Evolutionary conservation across 2,888 invertebrate genomes (phyloP), one percentile per base, ranked within the genome.

Genomic region (Acronicta leporina): DNA sequence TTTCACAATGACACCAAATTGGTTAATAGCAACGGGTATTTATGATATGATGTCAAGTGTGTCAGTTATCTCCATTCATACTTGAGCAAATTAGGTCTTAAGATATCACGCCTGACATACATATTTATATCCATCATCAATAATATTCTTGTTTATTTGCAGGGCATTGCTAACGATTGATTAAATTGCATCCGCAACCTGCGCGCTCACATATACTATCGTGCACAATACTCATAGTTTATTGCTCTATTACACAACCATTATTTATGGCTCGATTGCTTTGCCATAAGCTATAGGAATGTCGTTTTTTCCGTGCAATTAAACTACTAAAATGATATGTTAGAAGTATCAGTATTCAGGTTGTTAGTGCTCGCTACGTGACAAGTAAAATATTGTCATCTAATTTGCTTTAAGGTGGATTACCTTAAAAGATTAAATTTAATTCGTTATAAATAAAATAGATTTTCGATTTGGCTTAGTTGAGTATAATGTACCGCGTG

Each of bases 171-270:
- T 74, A 75, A 73, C 72, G 77, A 81, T 79, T 79, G 74, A 79
- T 80, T 79, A 76, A 81, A 83, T 76, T 79, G 80, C 83, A 76
- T 71, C 75, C 71, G 77, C 80, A 73, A 77, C 71, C 68, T 68
- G 77, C 75, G 75, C 72, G 68, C 74, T 72, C 72, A 69, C 67
- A 73, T 64, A 63, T 78, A 63, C 63, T 77, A 77, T 78, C 74
- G 70, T 77, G 77, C 75, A 84, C 84, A 83, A 82, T 77, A 80
- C 71, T 71, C 55, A 67, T 77, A 77, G 80, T 87, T 88, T 88
- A 90, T 89, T 83, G 84, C 85, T 88, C 84, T 86, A 87, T 90
- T 91, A 86, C 88, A 83, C 82, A 87, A 87, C 81, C 64, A 78
- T 81, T 86, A 84, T 86, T 87, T 84, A 87, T 83, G 71, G 64